Evolutionary conservation across 2,797 vertebrate genomes (phyloP), one percentile per base, ranked within the genome.

Genomic region (Euthynnus affinis): DNA sequence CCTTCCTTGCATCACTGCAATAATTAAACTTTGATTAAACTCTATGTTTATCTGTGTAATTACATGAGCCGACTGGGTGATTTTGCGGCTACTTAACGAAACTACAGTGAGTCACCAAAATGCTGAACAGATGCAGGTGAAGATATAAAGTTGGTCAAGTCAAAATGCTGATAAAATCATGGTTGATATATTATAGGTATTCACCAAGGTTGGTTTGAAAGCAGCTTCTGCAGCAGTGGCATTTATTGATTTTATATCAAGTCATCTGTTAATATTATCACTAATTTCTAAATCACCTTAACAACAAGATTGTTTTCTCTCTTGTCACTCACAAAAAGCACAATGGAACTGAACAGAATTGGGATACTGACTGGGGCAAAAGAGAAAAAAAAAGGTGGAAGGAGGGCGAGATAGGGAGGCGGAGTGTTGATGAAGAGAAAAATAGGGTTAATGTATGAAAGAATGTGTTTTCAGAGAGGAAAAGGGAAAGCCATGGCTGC

Each of bases 371-470:
- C 64, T 37, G 40, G 53, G 29, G 55, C 51, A 40, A 34, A 51
- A 69, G 61, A 46, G 20, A 74, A 71, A 79, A 66, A 71, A 52
- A 63, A 58, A 15, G 9, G 20, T 55, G 56, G 25, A 61, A 76
- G 29, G 71, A 78, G 80, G 69, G 72, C 1, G 46, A 63, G 61
- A 81, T 32, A 59, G 53, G 81, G n/a, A 79, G 59, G 76, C 48
- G 56, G 71, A 32, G 76, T 60, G 86, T 83, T 89, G 83, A 91
- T 91, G 84, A 88, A 71, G 80, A 84, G 63, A 76, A 74, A 92
- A 94, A 92, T 48, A 83, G 85, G 91, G 93, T 92, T 93, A 93
- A 94, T 91, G 88, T 85, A 85, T 87, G 80, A 92, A 90, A 91
- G 83, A 89, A 89, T 80, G 88, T 79, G 76, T 85, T 91, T 90